Evolutionary conservation across 2,113 vertebrate species (phyloP).

Genomic region (Coryphaenoides rupestris): DNA sequence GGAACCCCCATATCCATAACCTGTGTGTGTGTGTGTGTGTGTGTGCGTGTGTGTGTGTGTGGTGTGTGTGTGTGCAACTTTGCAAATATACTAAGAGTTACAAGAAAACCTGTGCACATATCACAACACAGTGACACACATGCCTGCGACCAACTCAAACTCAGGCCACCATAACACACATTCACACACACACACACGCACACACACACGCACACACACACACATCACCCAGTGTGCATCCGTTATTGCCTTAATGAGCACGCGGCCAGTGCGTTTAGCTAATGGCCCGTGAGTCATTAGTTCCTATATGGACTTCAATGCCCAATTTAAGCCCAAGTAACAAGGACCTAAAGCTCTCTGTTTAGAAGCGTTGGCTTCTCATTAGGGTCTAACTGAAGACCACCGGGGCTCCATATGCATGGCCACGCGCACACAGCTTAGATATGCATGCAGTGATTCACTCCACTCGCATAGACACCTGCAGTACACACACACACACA

Average conservation of each 20-base stretch:
- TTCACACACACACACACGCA: neutral
- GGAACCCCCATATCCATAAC: no score
- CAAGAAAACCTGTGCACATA: no score
- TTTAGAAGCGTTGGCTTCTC: no score
- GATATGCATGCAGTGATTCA: slow-evolving; percentile 25
- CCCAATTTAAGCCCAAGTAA: slow-evolving; percentile 20
- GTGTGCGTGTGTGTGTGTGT: no score
- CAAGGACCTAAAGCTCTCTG: slow-evolving; percentile 11
- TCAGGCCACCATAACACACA: neutral
- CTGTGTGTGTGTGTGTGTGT: no score
- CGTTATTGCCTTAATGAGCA: slow-evolving; percentile 52
- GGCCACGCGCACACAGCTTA: neutral
- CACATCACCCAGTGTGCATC: slow-evolving; percentile 21
- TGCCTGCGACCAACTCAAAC: neutral
- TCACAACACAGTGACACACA: no score
- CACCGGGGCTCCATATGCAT: no score
- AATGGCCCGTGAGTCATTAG: slow-evolving; percentile 57
- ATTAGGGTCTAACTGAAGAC: no score
- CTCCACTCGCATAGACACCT: neutral
- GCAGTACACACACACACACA: neutral
- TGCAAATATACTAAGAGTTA: no score
- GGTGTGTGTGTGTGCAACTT: no score
- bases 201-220: slow-evolving; percentile 11
- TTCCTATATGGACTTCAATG: slow-evolving; percentile 31
- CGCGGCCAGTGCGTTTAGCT: slow-evolving; percentile 45